Conservation (phyloP, 2,888 invertebrate species). For the Protula sp. region DNA sequence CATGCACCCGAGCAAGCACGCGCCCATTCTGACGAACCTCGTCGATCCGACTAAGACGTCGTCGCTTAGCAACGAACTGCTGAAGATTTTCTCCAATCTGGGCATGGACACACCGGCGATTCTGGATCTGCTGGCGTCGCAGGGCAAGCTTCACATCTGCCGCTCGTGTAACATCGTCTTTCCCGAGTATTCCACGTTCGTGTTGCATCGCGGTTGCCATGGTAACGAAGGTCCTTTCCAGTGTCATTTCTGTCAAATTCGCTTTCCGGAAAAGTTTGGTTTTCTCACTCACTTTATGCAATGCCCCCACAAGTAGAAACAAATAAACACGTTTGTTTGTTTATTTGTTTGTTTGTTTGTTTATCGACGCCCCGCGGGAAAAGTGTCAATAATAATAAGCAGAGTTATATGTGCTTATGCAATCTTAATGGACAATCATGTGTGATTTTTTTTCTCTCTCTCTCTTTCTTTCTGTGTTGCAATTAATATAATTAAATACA, state of each 20-base stretch:
- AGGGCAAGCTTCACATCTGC: constrained; percentile 15
- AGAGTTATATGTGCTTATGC: too few relatives aligned
- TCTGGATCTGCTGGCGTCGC: constrained; percentile 11
- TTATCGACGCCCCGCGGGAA: too few relatives aligned
- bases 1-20: not conserved
- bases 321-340: too few relatives aligned
- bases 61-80: not conserved
- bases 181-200: constrained; percentile 19
- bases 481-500: too few relatives aligned
- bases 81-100: not conserved
- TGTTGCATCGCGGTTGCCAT: constrained; percentile 22
- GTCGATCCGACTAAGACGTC: not conserved
- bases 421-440: too few relatives aligned
- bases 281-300: constrained; percentile 23
- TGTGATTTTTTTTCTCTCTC: too few relatives aligned
- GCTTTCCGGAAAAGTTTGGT: constrained; percentile 17
- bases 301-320: constrained; percentile 6
- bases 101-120: not conserved
- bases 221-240: constrained; percentile 17
- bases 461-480: too few relatives aligned
- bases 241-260: constrained; percentile 19
- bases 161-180: constrained; percentile 20
- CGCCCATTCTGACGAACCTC: not conserved
- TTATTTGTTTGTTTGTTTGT: too few relatives aligned
- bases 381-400: too few relatives aligned